Base-by-base conservation (phyloP, 2,797 vertebrate species). In the Masticophis lateralis region DNA sequence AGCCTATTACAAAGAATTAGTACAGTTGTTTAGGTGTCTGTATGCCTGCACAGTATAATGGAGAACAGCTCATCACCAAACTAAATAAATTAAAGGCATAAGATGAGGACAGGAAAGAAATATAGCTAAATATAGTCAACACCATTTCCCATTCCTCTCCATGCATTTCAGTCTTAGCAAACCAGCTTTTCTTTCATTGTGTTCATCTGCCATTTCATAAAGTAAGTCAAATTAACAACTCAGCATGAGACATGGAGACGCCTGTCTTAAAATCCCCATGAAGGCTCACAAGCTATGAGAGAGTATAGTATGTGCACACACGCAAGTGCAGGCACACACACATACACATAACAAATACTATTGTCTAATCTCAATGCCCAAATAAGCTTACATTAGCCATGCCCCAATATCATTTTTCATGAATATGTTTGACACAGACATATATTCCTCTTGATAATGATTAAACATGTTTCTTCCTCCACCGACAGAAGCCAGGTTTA, bases 331-430 rank as follows among this genome's bases (percentile, higher is more conserved):
- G 7, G 37, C 32, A 43, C 18, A 43, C 2, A 25, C 37, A 25
- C 8, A 11, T 1, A 47, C 9, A 83, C 10, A 43, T 13, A 25
- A 7, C 56, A 47, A 60, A 60, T 47, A 37, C 57, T n/a, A 32
- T 74, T 90, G 11, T 47, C 11, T 60, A 22, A 53, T 32, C 18
- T 18, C 43, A 60, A 25, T 79, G 14, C 22, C 37, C 55, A 89
- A 56, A 60, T 27, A 89, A 83, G n/a, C 3, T 79, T 37, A 59
- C 74, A 55, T 88, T 55, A 86, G 51, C 28, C 10, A 87, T 93
- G 95, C 91, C 94, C 94, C 94, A 89, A 91, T 56, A 6, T 2
- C 66, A 66, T 93, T 95, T 94, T 92, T 87, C 18, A 89, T 89
- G 88, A 16, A 83, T 90, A 57, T 91, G 61, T 90, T 93, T 92